A percentile compares a stretch with the other conserved stretches of the same genome.
These are phyloP conservation scores for Adelosebastes latens DNA, from an alignment of 2,797 vertebrate species.

Conservation along the genomic window DNA sequence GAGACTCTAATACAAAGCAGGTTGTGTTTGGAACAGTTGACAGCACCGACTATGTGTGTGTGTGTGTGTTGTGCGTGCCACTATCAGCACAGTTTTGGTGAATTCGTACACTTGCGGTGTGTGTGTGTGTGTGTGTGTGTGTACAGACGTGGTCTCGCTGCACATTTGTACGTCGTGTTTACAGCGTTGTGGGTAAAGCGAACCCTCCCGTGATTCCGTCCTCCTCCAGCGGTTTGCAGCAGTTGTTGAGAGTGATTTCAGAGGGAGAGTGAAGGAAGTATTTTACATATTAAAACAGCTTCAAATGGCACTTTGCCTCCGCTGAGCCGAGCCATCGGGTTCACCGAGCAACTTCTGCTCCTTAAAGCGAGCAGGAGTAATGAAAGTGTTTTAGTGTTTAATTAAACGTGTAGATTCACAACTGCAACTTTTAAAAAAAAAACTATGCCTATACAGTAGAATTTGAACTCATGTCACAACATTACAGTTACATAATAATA, in stretches of 20 bases:
- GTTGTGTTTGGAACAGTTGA: slow-evolving; percentile 54
- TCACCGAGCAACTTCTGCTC: slow-evolving; percentile 22
- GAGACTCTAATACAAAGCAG: slow-evolving; percentile 59
- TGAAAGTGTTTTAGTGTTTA: slow-evolving; percentile 18
- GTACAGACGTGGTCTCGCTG: slow-evolving; percentile 38
- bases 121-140: slow-evolving; percentile 9
- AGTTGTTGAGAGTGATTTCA: slow-evolving; percentile 63
- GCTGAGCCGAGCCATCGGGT: slow-evolving; percentile 40
- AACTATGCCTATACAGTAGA: neutral
- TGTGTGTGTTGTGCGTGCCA: neutral
- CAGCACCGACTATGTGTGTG: neutral
- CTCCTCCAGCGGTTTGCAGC: slow-evolving; percentile 47
- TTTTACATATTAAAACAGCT: slow-evolving; percentile 62
- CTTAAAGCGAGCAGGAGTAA: neutral
- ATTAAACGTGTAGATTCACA: slow-evolving; percentile 4
- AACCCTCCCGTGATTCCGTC: slow-evolving; percentile 47
- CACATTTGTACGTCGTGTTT: slow-evolving; percentile 57
- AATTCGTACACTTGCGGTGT: neutral
- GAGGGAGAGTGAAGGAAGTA: slow-evolving; percentile 53
- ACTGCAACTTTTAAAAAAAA: neutral
- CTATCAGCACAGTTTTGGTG: slow-evolving; percentile 16
- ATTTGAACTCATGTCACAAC: neutral
- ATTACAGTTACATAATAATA: neutral
- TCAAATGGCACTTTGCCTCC: slow-evolving; percentile 41
- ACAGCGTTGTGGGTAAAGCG: slow-evolving; percentile 39